Percentiles rank a stretch among this genome's conserved stretches.
Conservation (phyloP, 2,888 invertebrate species). For the Nycteola revayana region DNA sequence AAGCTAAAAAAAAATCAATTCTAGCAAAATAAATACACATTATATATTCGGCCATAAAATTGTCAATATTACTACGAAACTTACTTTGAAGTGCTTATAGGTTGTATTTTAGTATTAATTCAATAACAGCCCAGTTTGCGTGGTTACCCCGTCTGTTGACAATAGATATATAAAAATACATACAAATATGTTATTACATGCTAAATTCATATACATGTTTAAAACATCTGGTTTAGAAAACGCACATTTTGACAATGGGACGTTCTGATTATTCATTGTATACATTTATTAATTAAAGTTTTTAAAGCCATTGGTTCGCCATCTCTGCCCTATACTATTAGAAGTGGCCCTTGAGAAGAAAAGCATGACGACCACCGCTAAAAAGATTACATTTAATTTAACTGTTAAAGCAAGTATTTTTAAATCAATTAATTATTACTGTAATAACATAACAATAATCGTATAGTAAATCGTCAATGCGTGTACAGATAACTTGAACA, state of each 20-base stretch:
- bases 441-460: no score
- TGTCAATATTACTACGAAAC: constrained; percentile 29
- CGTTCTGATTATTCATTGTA: not conserved
- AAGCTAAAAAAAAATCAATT: not conserved
- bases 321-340: no score
- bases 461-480: no score
- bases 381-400: no score
- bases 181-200: constrained; percentile 31
- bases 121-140: constrained; percentile 49
- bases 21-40: not conserved
- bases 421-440: no score
- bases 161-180: constrained; percentile 52
- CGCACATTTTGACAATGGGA: constrained; percentile 5
- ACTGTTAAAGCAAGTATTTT: no score
- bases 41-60: not conserved
- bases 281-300: no score
- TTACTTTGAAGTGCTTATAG: constrained; percentile 57
- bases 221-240: no score
- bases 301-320: no score
- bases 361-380: no score
- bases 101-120: constrained; percentile 45
- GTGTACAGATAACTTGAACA: no score
- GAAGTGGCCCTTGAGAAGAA: no score
- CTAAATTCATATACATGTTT: not conserved
- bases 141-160: constrained; percentile 53